Conservation (phyloP, 2,888 invertebrate genomes). For the Scaptomyza tumidula region DNA sequence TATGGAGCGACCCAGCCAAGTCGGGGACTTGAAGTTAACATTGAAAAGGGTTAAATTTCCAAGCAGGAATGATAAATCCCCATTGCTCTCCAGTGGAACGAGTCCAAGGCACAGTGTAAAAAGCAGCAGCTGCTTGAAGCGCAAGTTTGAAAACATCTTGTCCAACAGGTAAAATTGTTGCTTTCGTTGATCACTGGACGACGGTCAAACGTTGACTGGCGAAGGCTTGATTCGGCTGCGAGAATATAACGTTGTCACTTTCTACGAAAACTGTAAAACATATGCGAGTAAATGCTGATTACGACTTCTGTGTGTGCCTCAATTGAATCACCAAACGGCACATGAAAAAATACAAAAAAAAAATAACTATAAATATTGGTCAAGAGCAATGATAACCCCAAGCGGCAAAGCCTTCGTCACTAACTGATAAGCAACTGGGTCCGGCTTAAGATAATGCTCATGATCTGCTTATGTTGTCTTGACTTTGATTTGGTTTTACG, state of each 20-base stretch:
- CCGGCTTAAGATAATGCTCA: constrained; percentile 38
- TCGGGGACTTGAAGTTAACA: constrained; percentile 60
- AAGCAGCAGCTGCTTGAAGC: constrained; percentile 33
- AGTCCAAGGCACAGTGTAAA: constrained; percentile 36
- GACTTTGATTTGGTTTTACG: constrained; percentile 61
- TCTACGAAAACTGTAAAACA: constrained; percentile 32
- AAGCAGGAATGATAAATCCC: constrained; percentile 62
- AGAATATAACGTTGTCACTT: constrained; percentile 65
- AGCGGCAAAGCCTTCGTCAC: constrained; percentile 45
- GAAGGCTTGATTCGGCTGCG: constrained; percentile 39
- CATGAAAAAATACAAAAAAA: constrained; percentile 19
- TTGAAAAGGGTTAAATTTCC: constrained; percentile 74
- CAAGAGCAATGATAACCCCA: constrained; percentile 65
- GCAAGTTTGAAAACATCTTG: constrained; percentile 24
- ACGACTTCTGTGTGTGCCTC: constrained; percentile 3
- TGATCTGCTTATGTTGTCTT: constrained; percentile 29
- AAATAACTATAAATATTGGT: constrained; percentile 54
- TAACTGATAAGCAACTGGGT: constrained; percentile 35
- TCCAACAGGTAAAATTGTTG: constrained; percentile 16
- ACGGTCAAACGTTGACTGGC: constrained; percentile 67
- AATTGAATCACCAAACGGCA: constrained; percentile 60
- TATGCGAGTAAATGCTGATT: constrained; percentile 31
- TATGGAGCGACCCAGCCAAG: constrained; percentile 47
- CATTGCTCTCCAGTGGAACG: constrained; percentile 28
- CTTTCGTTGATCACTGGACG: constrained; percentile 30